Evolutionary conservation across 2,113 vertebrate species (phyloP), one percentile per base, ranked within the genome.

Genomic region (Lepus europaeus): DNA sequence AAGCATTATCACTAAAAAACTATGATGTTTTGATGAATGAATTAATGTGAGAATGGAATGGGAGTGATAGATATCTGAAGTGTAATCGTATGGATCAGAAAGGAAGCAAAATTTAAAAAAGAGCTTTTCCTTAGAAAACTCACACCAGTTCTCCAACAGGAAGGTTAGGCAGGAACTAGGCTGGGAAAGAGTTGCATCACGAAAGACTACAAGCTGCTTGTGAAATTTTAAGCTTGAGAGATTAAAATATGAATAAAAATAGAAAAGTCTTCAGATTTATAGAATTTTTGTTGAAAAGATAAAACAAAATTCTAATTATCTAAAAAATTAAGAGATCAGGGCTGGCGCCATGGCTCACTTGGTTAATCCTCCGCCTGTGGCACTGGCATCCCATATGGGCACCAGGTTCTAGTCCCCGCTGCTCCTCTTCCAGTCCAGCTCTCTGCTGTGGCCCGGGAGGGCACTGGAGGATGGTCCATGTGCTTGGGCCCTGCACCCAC

Each of bases 141-240:
- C 23, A n/a, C 13, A 27, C 4, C 5, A 61, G 61, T 90, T 72
- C 76, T 10, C 16, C 39, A 77, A 59, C 14, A 59, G 56, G 12
- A 27, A 29, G 36, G 0, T 36, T 86, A 6, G 0, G 2, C 81
- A 59, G 56, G 56, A 59, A 59, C 19, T 59, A 59, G 17, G 0
- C 1, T 70, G 10, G 45, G 1, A 11, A 49, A 86, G 36, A 10
- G 1, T 36, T 59, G 56, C 14, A 59, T 59, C 2, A 51, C 29
- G 45, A 59, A 68, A 13, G 10, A 51, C 13, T 49, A 9, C 2
- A 61, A 77, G 6, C 7, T 56, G 39, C 33, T 7, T 25, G 14
- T 51, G 16, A 94, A 64, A 10, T 63, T 89, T 86, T 7, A 77
- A 76, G 23, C 8, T 14, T 13, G 11, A 13, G 25, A 73, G 12